Conservation (phyloP, 2,113 vertebrate genomes). For the Brachyistius frenatus region DNA sequence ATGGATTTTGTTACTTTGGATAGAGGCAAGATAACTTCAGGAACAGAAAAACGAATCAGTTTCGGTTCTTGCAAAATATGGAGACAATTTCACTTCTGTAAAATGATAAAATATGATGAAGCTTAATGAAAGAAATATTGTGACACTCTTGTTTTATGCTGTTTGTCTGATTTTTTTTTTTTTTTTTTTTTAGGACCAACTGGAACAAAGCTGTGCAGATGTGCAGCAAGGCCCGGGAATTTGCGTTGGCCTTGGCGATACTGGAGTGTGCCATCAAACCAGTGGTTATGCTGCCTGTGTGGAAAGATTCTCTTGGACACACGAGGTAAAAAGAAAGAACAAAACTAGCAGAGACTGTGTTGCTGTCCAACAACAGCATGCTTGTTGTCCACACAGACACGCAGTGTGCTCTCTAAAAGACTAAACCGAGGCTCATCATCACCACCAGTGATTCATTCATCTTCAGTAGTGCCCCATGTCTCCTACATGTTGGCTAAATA, state of each 20-base stretch:
- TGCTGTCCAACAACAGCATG: no score
- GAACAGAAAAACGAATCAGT: no score
- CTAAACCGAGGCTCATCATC: no score
- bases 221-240: conserved; percentile 98
- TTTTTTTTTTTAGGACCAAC: conserved; percentile 87
- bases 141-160: background rate
- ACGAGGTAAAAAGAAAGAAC: conserved; percentile 89
- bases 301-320: conserved; percentile 96
- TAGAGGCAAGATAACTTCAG: no score
- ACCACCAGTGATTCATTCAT: no score
- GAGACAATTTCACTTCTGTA: no score
- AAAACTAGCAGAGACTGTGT: background rate
- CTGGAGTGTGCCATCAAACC: conserved; percentile 99
- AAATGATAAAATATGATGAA: no score
- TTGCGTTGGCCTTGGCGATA: conserved; percentile 96
- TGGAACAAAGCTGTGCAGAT: conserved; percentile 99
- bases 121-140: background rate
- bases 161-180: background rate
- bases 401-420: no score
- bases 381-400: no score
- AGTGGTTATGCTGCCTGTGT: conserved; percentile 96
- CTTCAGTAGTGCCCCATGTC: background rate
- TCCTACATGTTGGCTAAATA: background rate
- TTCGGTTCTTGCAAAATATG: no score
- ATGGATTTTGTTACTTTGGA: no score